Evolutionary conservation across 2,113 vertebrate species (phyloP).

Genomic region (Antigone vipio): DNA sequence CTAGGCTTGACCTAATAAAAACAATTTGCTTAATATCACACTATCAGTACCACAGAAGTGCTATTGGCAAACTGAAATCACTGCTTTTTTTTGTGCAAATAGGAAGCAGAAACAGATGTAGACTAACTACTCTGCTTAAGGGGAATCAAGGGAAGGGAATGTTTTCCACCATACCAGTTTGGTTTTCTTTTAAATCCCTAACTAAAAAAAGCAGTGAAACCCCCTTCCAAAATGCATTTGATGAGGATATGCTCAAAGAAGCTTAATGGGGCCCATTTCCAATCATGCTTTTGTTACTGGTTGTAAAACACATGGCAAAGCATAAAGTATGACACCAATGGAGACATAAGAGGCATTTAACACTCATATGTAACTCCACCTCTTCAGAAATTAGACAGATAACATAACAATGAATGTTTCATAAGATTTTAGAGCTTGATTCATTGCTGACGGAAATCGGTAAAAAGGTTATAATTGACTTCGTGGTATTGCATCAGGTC

Average conservation of each 20-base stretch:
- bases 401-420: not conserved
- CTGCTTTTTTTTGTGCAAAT: not conserved
- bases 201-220: not conserved
- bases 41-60: not conserved
- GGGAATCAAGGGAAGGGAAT: not conserved
- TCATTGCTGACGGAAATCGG: not conserved
- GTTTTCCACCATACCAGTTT: not conserved
- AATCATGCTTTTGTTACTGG: not conserved
- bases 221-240: not conserved
- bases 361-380: not conserved
- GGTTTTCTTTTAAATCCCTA: not conserved
- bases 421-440: not conserved
- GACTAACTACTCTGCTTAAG: not conserved
- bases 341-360: not conserved
- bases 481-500: not conserved
- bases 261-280: not conserved
- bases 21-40: not conserved
- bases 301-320: conserved; percentile 2
- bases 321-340: not conserved
- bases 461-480: not conserved
- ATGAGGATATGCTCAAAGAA: not conserved
- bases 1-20: not conserved
- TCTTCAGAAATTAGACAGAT: not conserved
- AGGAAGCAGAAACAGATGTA: not conserved
- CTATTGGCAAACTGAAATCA: not conserved